Evolutionary conservation across 2,797 vertebrate species (phyloP).

Genomic region (Ptychadena robeensis): DNA sequence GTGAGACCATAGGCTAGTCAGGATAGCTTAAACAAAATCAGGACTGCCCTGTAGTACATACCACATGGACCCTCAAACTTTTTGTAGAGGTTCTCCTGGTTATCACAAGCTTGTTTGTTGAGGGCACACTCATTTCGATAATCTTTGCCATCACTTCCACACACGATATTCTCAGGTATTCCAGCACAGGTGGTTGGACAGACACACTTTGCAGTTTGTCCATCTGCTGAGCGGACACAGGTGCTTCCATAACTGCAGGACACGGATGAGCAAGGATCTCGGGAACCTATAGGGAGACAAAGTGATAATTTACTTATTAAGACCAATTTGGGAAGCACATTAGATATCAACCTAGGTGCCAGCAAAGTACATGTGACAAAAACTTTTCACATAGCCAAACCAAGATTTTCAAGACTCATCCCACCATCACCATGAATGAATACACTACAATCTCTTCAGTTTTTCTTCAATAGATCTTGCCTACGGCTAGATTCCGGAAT

Average conservation of each 20-base stretch:
- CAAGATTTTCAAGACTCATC: too few species aligned
- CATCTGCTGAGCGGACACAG: slow-evolving; percentile 84
- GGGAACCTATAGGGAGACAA: slow-evolving; percentile 78
- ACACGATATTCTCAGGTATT: slow-evolving; percentile 75
- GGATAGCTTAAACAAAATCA: background rate
- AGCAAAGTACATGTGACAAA: too few species aligned
- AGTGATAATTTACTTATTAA: background rate
- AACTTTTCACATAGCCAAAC: too few species aligned
- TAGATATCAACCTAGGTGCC: background rate
- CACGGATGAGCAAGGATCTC: slow-evolving; percentile 89
- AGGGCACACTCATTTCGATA: slow-evolving; percentile 89
- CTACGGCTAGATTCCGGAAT: background rate
- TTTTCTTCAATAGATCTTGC: background rate
- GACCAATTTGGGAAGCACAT: background rate
- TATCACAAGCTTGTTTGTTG: slow-evolving; percentile 85
- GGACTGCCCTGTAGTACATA: slow-evolving; percentile 70
- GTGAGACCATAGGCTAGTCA: background rate
- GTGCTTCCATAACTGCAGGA: slow-evolving; percentile 93
- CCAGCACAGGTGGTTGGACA: slow-evolving; percentile 84
- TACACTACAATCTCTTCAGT: too few species aligned
- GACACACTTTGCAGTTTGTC: slow-evolving; percentile 86
- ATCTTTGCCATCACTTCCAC: slow-evolving; percentile 90
- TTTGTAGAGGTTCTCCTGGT: slow-evolving; percentile 85
- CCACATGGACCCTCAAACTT: slow-evolving; percentile 87
- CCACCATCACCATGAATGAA: too few species aligned